Conservation (phyloP, 2,797 vertebrate genomes). For the Falco concolor region DNA sequence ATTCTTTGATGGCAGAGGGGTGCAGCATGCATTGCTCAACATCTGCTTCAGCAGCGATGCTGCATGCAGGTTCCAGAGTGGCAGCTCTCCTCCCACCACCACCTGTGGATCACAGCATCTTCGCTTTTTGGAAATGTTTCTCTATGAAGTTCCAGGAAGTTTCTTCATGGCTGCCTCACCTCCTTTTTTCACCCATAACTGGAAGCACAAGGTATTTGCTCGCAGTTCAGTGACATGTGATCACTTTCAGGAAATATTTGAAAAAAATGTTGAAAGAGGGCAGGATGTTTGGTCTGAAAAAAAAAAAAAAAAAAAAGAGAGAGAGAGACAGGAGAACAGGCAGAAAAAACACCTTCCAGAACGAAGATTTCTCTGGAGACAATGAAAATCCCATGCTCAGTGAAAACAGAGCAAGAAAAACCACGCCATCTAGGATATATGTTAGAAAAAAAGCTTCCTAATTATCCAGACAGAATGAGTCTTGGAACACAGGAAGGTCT, state of each 20-base stretch:
- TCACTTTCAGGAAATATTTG: not conserved
- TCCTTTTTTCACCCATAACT: not conserved
- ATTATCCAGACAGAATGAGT: not conserved
- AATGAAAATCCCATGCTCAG: not conserved
- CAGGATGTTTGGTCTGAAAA: not conserved
- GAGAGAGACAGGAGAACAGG: not conserved
- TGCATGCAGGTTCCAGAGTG: fast-evolving
- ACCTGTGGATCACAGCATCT: fast-evolving
- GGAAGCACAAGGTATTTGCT: not conserved
- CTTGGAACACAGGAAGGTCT: not conserved
- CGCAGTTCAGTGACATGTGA: not conserved
- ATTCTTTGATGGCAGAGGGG: not conserved
- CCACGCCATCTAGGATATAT: not conserved
- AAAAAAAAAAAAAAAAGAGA: not conserved
- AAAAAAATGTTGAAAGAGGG: not conserved
- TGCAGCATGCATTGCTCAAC: not conserved
- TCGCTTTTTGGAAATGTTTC: not conserved
- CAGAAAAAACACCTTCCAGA: not conserved
- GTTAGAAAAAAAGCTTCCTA: not conserved
- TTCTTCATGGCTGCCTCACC: not conserved
- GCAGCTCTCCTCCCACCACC: not conserved
- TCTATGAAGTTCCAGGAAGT: not conserved
- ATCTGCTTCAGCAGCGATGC: not conserved
- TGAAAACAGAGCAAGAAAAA: not conserved
- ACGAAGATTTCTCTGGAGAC: not conserved